Evolutionary conservation across 1,140 invertebrate genomes (phyloP).

Genomic region (Aleiodes sp.): DNA sequence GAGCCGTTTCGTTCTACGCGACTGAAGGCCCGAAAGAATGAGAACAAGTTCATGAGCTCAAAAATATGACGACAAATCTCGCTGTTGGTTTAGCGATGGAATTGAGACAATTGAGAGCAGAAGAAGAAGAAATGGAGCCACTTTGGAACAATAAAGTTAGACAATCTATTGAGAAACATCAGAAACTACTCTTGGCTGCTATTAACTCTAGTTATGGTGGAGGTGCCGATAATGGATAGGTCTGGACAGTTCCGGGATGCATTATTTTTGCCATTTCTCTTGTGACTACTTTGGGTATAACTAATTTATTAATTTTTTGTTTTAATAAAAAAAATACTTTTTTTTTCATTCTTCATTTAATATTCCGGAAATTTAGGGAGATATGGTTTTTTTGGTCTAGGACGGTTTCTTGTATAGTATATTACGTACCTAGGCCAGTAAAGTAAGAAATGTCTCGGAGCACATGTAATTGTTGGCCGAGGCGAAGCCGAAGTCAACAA

Average conservation of each 20-base stretch:
- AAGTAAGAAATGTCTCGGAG: too few relatives aligned
- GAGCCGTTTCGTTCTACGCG: constrained; percentile 68
- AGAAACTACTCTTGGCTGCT: constrained; percentile 65
- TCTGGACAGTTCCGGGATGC: constrained; percentile 73
- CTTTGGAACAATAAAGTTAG: constrained; percentile 67
- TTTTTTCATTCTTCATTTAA: too few relatives aligned
- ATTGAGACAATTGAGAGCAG: constrained; percentile 61
- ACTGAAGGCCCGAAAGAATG: constrained; percentile 71
- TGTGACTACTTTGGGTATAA: constrained; percentile 71
- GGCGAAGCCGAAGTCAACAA: too few relatives aligned
- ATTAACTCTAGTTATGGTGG: constrained; percentile 69
- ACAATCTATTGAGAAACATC: constrained; percentile 67
- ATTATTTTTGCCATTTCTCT: constrained; percentile 70
- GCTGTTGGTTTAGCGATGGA: constrained; percentile 66
- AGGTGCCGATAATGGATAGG: constrained; percentile 62
- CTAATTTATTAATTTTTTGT: too few relatives aligned
- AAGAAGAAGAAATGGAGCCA: constrained; percentile 58
- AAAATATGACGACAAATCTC: constrained; percentile 64
- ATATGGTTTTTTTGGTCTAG: too few relatives aligned
- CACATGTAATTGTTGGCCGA: too few relatives aligned
- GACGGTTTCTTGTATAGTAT: too few relatives aligned
- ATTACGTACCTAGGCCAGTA: too few relatives aligned
- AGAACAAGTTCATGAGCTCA: constrained; percentile 63
- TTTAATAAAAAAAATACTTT: too few relatives aligned
- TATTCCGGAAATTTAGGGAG: too few relatives aligned